These are phyloP conservation scores for Thumatha senex DNA, from an alignment of 2,888 invertebrate species.

Conservation along the genomic window DNA sequence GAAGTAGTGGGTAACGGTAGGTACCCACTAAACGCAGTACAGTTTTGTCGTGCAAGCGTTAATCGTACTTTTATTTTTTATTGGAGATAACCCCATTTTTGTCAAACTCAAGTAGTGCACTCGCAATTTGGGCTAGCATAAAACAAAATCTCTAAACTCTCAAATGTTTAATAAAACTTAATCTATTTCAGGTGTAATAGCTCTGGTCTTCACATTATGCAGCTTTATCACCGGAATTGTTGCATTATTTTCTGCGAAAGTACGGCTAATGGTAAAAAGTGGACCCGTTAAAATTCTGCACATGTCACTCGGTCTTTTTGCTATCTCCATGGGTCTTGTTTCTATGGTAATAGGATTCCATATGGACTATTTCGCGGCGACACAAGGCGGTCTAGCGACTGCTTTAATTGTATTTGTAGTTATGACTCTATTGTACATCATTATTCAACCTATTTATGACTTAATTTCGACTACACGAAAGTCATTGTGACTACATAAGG, in stretches of 20 bases:
- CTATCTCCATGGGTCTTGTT: slow-evolving; percentile 78
- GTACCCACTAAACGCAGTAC: too few relatives aligned
- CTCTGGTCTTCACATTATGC: slow-evolving; percentile 70
- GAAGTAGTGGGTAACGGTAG: too few relatives aligned
- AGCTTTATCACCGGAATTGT: slow-evolving; percentile 76
- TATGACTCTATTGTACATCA: slow-evolving; percentile 56
- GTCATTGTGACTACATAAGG: slow-evolving; percentile 59
- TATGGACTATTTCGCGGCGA: slow-evolving; percentile 59
- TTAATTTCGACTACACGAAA: slow-evolving; percentile 62
- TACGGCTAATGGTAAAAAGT: slow-evolving; percentile 72
- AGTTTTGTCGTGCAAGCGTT: too few relatives aligned
- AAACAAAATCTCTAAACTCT: too few relatives aligned
- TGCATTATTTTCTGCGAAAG: slow-evolving; percentile 77
- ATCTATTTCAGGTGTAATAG: slow-evolving; percentile 73
- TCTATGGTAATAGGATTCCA: slow-evolving; percentile 71
- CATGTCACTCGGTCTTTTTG: slow-evolving; percentile 76
- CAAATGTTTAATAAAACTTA: not conserved
- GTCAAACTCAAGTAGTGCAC: too few relatives aligned
- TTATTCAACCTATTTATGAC: slow-evolving; percentile 67
- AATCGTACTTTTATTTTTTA: too few relatives aligned
- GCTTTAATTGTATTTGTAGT: slow-evolving; percentile 65
- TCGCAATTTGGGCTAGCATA: too few relatives aligned
- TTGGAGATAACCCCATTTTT: too few relatives aligned
- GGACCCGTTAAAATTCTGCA: slow-evolving; percentile 78
- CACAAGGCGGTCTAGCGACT: slow-evolving; percentile 56